Conservation (phyloP, 2,888 invertebrate species). For the Sarcophaga rosellei region DNA sequence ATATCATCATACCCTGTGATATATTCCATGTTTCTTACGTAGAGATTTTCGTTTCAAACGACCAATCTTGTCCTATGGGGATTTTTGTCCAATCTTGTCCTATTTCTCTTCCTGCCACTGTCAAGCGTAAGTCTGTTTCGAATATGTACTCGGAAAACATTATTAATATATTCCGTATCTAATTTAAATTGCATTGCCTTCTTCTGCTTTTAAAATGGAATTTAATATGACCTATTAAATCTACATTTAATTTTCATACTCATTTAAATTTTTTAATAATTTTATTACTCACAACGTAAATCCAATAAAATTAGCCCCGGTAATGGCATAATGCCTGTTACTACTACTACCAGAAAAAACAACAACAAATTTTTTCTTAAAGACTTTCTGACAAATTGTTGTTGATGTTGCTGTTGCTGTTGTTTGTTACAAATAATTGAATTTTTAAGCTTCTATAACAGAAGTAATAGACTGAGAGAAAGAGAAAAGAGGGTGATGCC, state of each 20-base stretch:
- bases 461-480: background rate
- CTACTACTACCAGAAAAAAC: background rate
- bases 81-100: no score
- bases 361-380: conserved; percentile 37
- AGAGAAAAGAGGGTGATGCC: background rate
- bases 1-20: no score
- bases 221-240: background rate
- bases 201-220: no score
- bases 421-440: conserved; percentile 48
- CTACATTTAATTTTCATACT: background rate
- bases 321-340: background rate
- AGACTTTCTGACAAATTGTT: background rate
- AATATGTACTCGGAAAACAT: no score
- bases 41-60: no score
- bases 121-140: no score
- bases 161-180: no score
- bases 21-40: no score
- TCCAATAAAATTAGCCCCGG: conserved; percentile 18
- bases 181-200: no score
- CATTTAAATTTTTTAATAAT: background rate
- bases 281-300: background rate
- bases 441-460: conserved; percentile 46
- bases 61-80: no score
- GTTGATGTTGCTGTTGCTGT: background rate
- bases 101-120: no score